Base-by-base conservation (phyloP, 2,797 vertebrate genomes). In the Amblyraja radiata region DNA sequence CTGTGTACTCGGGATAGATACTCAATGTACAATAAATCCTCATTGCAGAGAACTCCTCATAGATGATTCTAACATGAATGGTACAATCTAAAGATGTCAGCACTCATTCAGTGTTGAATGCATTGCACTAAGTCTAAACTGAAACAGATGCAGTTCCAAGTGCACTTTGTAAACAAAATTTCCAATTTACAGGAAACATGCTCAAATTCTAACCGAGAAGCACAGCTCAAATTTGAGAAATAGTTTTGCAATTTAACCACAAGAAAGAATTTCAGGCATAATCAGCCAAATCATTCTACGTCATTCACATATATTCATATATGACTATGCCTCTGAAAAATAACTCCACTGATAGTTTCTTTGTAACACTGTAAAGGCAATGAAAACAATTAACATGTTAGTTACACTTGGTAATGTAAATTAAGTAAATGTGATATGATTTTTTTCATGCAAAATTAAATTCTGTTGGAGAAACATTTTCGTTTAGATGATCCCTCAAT, bases 71-170 rank as follows among this genome's bases (percentile, higher is more conserved):
- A 90, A 90, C n/a, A 68, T 39, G 28, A 92, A 76, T 71, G 54
- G 71, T 39, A 46, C 90, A 74, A 92, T 9, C 68, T 92, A 73
- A 92, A 76, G 54, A 74, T 54, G 84, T 46, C 90, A 92, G 73
- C 71, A 74, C 71, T 36, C 90, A 76, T 36, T 73, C 36, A 39
- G 18, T 73, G 8, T 21, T 71, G 65, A 90, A 39, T 91, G 88
- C 63, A 63, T 74, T 32, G 46, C 65, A 91, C 6, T 91, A 39
- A 39, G 73, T 91, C 88, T 91, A 54, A 92, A 92, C 90, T 92
- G 71, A 92, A 92, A 23, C 90, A 92, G 46, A 76, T 76, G 39
- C n/a, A 21, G 71, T 10, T 4, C 1, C 90, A 73, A 74, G n/a
- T 54, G 39, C 21, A n/a, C 23, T 7, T n/a, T 28, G 25, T 76